Evolutionary conservation across 2,888 invertebrate species (phyloP).

Genomic region (Spilarctia lutea): DNA sequence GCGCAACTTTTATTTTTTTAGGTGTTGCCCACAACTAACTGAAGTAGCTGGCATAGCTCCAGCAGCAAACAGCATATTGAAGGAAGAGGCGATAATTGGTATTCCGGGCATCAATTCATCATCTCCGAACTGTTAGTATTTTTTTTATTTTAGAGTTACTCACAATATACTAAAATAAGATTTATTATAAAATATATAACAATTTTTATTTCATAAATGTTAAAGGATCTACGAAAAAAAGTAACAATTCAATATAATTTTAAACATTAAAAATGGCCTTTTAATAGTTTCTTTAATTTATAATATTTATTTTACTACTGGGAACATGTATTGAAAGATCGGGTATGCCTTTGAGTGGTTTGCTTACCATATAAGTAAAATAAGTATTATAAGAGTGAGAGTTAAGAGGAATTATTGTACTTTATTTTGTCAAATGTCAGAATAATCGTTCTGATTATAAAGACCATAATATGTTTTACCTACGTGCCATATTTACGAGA

Average conservation of each 20-base stretch:
- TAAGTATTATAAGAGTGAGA: neutral
- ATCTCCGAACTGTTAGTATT: conserved; percentile 84
- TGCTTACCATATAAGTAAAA: neutral
- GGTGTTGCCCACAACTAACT: conserved; percentile 83
- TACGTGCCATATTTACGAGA: conserved; percentile 21
- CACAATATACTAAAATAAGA: neutral
- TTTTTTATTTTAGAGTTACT: neutral
- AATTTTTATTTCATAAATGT: neutral
- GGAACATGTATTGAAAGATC: no score
- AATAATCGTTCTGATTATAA: neutral
- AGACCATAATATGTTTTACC: neutral
- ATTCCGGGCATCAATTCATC: conserved; percentile 80
- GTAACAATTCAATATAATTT: neutral
- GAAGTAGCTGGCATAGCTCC: conserved; percentile 81
- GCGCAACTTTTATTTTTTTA: no score
- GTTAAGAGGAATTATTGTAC: no score
- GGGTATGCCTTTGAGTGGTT: no score
- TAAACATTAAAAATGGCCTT: neutral
- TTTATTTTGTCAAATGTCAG: neutral
- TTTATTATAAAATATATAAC: no score
- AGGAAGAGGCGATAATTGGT: conserved; percentile 72
- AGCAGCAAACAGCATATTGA: conserved; percentile 74
- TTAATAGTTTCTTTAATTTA: neutral
- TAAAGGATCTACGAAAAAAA: neutral
- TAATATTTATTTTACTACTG: no score